Percentiles rank a stretch among this genome's conserved stretches.
phyloP scores from a whole-genome alignment of 2,888 invertebrate genomes.

The Nomada goodeniana region DNA sequence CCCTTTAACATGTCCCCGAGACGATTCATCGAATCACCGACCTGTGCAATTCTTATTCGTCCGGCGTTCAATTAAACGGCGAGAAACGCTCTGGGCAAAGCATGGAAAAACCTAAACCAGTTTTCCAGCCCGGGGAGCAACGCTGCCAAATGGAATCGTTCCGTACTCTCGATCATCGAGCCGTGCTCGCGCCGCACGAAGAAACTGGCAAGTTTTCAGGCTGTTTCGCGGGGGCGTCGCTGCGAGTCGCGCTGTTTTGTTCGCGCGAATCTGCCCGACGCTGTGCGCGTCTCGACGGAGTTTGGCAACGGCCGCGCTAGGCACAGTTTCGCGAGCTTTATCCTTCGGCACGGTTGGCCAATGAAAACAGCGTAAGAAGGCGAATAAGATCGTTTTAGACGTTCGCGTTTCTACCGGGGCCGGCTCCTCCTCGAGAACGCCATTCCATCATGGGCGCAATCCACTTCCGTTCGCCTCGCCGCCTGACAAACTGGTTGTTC shows the following conservation, averaged over 20 bases:
- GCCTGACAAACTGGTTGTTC: constrained; percentile 62
- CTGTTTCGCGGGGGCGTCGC: constrained; percentile 26
- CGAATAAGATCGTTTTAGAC: constrained; percentile 53
- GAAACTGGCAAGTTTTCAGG: constrained; percentile 56
- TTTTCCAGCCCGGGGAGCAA: background rate
- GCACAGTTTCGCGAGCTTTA: constrained; percentile 40
- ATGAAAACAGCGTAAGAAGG: constrained; percentile 9
- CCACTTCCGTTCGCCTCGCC: constrained; percentile 56
- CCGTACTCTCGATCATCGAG: constrained; percentile 33
- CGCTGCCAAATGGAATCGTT: constrained; percentile 43
- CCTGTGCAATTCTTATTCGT: too few relatives aligned
- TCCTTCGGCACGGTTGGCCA: constrained; percentile 53
- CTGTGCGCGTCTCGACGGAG: constrained; percentile 23
- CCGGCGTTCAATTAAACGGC: constrained; percentile 31
- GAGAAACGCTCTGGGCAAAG: constrained; percentile 1
- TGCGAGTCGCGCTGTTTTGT: constrained; percentile 47
- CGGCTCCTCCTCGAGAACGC: constrained; percentile 42
- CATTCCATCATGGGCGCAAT: constrained; percentile 59
- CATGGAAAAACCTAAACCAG: constrained; percentile 17
- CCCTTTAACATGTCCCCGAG: too few relatives aligned
- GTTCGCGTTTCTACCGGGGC: constrained; percentile 1
- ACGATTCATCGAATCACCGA: too few relatives aligned
- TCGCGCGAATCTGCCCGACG: constrained; percentile 33
- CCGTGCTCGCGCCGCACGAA: constrained; percentile 15
- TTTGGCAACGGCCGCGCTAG: constrained; percentile 59